Conservation (phyloP, 2,888 invertebrate species). For the Toxonevra muliebris region DNA sequence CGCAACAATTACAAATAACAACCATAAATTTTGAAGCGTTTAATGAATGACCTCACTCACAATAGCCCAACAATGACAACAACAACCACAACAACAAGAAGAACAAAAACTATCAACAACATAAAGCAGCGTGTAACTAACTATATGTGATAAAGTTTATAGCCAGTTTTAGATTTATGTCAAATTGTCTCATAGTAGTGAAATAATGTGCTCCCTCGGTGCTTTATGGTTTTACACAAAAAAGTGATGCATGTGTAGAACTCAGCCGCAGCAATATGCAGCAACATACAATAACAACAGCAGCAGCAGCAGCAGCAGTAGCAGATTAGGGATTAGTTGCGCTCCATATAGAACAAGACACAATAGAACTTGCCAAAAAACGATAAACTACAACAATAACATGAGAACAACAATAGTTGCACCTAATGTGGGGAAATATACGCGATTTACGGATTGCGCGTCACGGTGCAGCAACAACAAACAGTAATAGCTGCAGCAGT, state of each 20-base stretch:
- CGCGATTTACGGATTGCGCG: too few species aligned
- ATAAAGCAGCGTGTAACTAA: not conserved
- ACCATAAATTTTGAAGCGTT: conserved; percentile 13
- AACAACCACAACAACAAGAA: conserved; percentile 19
- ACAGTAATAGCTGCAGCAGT: too few species aligned
- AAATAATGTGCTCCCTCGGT: conserved; percentile 23
- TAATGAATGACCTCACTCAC: conserved; percentile 34
- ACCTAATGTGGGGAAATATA: too few species aligned
- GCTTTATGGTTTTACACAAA: conserved; percentile 24
- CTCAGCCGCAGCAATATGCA: conserved; percentile 3
- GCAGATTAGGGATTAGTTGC: conserved; percentile 4
- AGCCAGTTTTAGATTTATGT: conserved; percentile 31
- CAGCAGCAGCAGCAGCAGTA: not conserved
- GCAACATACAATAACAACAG: conserved; percentile 13
- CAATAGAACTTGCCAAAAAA: conserved; percentile 26
- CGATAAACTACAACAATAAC: not conserved
- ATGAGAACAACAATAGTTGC: not conserved
- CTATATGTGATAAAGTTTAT: conserved; percentile 22
- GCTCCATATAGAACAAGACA: conserved; percentile 3
- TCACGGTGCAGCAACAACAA: too few species aligned
- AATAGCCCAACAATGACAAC: conserved; percentile 22
- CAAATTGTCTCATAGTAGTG: conserved; percentile 27
- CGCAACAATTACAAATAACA: conserved; percentile 14
- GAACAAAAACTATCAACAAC: conserved; percentile 12
- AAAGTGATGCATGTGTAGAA: conserved; percentile 30